Percentiles rank a stretch among this genome's conserved stretches.
Evolutionary conservation across 2,888 invertebrate genomes (phyloP).

Genomic region (Entomobrya proxima): DNA sequence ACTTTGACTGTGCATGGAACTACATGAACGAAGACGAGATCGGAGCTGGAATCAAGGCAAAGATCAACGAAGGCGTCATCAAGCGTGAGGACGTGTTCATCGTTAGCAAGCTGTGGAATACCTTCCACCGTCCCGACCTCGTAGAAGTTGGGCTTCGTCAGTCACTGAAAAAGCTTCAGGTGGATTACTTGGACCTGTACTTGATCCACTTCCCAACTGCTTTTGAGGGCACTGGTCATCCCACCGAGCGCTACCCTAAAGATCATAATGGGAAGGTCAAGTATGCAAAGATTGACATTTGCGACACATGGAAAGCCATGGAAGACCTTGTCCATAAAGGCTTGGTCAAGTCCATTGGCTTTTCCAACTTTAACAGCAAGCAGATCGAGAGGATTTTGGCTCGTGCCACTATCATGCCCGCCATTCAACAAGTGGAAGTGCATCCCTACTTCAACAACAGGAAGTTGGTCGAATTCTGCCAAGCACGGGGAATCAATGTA

Average conservation of each 20-base stretch:
- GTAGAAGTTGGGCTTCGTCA: too few relatives aligned
- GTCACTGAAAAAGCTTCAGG: too few relatives aligned
- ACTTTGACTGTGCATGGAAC: too few relatives aligned
- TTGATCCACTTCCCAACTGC: too few relatives aligned
- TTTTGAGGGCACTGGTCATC: neutral
- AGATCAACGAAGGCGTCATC: too few relatives aligned
- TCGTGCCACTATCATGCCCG: slow-evolving; percentile 82
- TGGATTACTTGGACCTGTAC: too few relatives aligned
- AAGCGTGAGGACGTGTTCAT: too few relatives aligned
- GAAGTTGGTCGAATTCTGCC: slow-evolving; percentile 84
- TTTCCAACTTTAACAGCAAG: slow-evolving; percentile 88
- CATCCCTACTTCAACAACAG: slow-evolving; percentile 84
- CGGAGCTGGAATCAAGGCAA: too few relatives aligned
- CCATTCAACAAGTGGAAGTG: slow-evolving; percentile 81
- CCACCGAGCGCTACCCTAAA: slow-evolving; percentile 78
- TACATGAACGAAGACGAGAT: too few relatives aligned
- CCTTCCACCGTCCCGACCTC: too few relatives aligned
- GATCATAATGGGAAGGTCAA: slow-evolving; percentile 82
- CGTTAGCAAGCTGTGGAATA: too few relatives aligned
- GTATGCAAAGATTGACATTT: slow-evolving; percentile 84
- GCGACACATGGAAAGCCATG: slow-evolving; percentile 87
- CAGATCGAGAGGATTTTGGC: slow-evolving; percentile 84
- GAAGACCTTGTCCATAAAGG: slow-evolving; percentile 85
- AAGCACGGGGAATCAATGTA: slow-evolving; percentile 81
- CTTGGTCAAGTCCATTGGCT: slow-evolving; percentile 85